Percentiles rank a stretch among this genome's conserved stretches.
Conservation (phyloP, 2,888 invertebrate species). For the Microplitis deprimator region DNA sequence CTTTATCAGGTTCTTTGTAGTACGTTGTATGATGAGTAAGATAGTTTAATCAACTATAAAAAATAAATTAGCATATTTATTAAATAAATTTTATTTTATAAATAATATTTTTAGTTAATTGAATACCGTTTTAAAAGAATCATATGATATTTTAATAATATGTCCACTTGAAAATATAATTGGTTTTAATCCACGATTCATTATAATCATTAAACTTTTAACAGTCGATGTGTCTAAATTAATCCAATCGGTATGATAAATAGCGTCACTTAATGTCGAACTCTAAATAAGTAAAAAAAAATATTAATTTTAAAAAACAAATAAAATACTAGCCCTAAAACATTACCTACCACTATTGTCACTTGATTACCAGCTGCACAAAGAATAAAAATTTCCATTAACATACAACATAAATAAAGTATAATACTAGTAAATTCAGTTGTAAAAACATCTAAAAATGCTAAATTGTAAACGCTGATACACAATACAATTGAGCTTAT, state of each 20-base stretch:
- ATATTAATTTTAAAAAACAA: neutral
- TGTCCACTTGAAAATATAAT: conserved; percentile 40
- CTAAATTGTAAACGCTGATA: conserved; percentile 38
- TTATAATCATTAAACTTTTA: conserved; percentile 42
- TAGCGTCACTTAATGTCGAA: conserved; percentile 26
- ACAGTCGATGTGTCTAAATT: conserved; percentile 30
- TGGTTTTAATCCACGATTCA: conserved; percentile 41
- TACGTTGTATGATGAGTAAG: neutral
- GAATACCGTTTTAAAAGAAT: conserved; percentile 39
- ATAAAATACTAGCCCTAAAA: neutral
- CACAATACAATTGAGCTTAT: conserved; percentile 39
- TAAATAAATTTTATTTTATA: neutral
- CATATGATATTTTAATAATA: conserved; percentile 41
- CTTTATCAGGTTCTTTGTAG: neutral
- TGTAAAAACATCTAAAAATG: conserved; percentile 31
- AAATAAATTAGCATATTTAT: neutral
- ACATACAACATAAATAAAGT: conserved; percentile 36
- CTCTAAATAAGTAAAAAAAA: conserved; percentile 7
- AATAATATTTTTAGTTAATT: neutral
- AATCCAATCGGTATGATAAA: conserved; percentile 44
- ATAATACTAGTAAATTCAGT: conserved; percentile 35
- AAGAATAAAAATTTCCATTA: conserved; percentile 41
- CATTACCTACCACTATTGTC: conserved; percentile 45
- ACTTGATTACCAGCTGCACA: conserved; percentile 47
- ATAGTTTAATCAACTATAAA: neutral